These are phyloP conservation scores for Ernsta delagoae DNA, from an alignment of 2,888 invertebrate genomes.

Conservation along the genomic window DNA sequence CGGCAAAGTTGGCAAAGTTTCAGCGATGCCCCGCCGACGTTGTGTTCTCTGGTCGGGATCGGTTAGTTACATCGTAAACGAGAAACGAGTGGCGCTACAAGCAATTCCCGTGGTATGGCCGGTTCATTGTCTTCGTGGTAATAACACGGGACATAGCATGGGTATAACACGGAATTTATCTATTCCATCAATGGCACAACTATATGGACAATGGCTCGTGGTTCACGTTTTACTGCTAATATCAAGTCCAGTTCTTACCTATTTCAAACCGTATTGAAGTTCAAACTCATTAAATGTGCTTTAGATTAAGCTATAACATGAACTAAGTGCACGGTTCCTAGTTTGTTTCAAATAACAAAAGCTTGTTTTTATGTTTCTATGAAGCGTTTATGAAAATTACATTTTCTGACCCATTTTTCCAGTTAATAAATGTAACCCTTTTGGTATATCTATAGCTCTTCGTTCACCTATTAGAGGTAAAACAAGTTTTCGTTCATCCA, in stretches of 20 bases:
- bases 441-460: background rate
- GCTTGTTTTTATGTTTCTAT: too few species aligned
- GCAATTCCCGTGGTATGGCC: background rate
- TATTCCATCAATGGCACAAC: background rate
- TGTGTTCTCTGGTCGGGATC: background rate
- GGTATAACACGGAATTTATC: background rate
- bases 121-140: background rate
- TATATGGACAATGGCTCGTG: background rate
- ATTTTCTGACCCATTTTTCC: too few species aligned
- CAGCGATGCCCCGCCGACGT: constrained; percentile 49
- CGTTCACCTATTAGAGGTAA: constrained; percentile 4
- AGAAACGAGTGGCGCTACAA: constrained; percentile 23
- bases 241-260: too few species aligned
- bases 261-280: background rate
- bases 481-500: constrained; percentile 23
- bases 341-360: too few species aligned
- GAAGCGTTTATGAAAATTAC: too few species aligned
- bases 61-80: constrained; percentile 19
- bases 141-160: background rate
- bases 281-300: background rate
- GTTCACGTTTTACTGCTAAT: background rate
- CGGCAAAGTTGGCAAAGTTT: constrained; percentile 60
- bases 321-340: too few species aligned
- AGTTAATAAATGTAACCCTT: too few species aligned
- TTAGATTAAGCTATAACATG: too few species aligned